Percentiles rank a stretch among this genome's conserved stretches.
Evolutionary conservation across 2,888 invertebrate species (phyloP).

Genomic region (Campoletis raptor): DNA sequence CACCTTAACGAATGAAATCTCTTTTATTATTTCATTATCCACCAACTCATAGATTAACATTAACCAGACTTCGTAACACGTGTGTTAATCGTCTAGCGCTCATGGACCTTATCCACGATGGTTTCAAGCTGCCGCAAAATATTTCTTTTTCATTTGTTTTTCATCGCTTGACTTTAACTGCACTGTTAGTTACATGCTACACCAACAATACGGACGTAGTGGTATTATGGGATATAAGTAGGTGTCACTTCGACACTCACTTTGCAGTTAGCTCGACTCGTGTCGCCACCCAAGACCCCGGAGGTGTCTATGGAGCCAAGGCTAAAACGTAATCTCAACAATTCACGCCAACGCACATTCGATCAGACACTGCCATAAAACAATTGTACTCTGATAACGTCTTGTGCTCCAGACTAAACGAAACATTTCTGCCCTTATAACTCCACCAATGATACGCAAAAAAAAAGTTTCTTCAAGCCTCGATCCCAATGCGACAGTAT

Average conservation of each 20-base stretch:
- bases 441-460: neutral
- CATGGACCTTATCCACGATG: conserved; percentile 13
- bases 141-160: neutral
- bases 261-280: conserved; percentile 37
- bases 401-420: neutral
- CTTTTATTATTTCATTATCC: neutral
- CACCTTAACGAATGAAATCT: neutral
- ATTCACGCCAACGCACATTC: conserved; percentile 66
- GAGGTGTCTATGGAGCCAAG: conserved; percentile 62
- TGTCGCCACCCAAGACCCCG: conserved; percentile 53
- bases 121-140: conserved; percentile 26
- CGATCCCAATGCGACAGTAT: neutral
- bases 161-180: neutral
- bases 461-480: neutral
- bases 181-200: conserved; percentile 1
- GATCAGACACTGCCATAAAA: conserved; percentile 52
- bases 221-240: conserved; percentile 21
- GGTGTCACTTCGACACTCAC: conserved; percentile 59
- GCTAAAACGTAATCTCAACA: conserved; percentile 63
- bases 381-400: conserved; percentile 52
- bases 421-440: conserved; percentile 39
- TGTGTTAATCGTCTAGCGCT: neutral
- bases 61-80: neutral
- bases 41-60: neutral
- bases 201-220: neutral